A percentile compares a stretch with the other conserved stretches of the same genome.
Evolutionary conservation across 2,888 invertebrate genomes (phyloP).

Genomic region (Chalcis sispes): DNA sequence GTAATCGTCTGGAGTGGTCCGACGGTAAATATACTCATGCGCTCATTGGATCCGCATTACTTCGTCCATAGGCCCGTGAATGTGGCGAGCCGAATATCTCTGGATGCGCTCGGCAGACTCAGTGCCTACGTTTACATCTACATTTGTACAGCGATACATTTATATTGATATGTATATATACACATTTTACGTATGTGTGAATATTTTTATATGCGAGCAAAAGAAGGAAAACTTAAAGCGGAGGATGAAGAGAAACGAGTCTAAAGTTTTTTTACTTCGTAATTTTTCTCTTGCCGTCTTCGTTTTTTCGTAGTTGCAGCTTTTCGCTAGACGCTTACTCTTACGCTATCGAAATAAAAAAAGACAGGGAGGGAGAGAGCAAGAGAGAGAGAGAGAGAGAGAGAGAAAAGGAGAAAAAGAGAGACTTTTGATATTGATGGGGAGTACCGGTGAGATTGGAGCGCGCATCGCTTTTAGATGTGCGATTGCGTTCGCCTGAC

Average conservation of each 20-base stretch:
- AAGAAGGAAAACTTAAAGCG: no score
- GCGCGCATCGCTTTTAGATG: not conserved
- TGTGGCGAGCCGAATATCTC: not conserved
- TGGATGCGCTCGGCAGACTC: not conserved
- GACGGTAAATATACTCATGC: slow-evolving; percentile 36
- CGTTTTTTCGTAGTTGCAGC: not conserved
- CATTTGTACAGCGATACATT: not conserved
- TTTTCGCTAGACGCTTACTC: slow-evolving; percentile 6
- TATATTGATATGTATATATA: no score
- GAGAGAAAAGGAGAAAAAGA: not conserved
- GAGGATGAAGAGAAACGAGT: no score
- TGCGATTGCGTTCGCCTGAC: not conserved
- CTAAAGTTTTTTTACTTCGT: not conserved
- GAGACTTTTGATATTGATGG: slow-evolving; percentile 9
- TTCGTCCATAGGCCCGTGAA: slow-evolving; percentile 3
- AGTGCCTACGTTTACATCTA: not conserved
- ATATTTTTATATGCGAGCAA: no score
- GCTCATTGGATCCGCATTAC: slow-evolving; percentile 30
- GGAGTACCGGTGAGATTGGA: not conserved
- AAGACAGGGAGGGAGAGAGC: no score
- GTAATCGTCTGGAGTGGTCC: slow-evolving; percentile 42
- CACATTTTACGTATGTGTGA: no score
- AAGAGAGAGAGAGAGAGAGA: no score
- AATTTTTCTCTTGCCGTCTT: not conserved
- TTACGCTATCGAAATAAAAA: no score